Conservation (phyloP, 2,888 invertebrate species). For the Lottia gigantea region DNA sequence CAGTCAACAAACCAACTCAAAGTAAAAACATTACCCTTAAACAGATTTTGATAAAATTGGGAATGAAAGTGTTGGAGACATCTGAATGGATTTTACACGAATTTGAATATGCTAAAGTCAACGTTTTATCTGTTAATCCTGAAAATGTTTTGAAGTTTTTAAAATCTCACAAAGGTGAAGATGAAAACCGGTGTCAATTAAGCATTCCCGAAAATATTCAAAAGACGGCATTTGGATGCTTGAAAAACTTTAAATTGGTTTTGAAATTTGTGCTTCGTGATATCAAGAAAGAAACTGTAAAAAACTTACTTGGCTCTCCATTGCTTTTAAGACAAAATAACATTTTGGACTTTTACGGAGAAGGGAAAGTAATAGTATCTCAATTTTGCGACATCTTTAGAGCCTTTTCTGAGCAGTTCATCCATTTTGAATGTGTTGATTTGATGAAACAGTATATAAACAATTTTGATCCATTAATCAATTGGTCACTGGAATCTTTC, state of each 20-base stretch:
- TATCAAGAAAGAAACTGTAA: neutral
- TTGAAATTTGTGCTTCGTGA: conserved; percentile 4
- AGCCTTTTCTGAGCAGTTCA: too few species aligned
- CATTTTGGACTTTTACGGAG: conserved; percentile 1
- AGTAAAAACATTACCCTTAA: conserved; percentile 4
- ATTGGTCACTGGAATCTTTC: neutral
- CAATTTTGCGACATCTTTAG: conserved; percentile 12
- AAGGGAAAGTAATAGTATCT: conserved; percentile 12
- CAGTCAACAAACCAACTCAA: neutral
- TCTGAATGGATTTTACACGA: conserved; percentile 16
- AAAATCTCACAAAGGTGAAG: conserved; percentile 16
- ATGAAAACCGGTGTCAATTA: conserved; percentile 14
- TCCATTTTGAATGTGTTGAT: neutral
- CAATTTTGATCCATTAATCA: neutral
- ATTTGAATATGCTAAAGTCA: conserved; percentile 14
- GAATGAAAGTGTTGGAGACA: conserved; percentile 27
- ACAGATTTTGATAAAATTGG: conserved; percentile 18
- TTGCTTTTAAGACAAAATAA: conserved; percentile 13
- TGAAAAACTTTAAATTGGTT: conserved; percentile 2
- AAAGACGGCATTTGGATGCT: conserved; percentile 10
- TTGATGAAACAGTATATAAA: neutral
- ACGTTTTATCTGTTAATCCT: conserved; percentile 23
- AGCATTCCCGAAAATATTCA: conserved; percentile 2
- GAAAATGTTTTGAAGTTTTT: conserved; percentile 23
- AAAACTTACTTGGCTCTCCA: conserved; percentile 14